These are phyloP conservation scores for Acrossocheilus fasciatus DNA, from an alignment of 2,797 vertebrate genomes.

Conservation along the genomic window DNA sequence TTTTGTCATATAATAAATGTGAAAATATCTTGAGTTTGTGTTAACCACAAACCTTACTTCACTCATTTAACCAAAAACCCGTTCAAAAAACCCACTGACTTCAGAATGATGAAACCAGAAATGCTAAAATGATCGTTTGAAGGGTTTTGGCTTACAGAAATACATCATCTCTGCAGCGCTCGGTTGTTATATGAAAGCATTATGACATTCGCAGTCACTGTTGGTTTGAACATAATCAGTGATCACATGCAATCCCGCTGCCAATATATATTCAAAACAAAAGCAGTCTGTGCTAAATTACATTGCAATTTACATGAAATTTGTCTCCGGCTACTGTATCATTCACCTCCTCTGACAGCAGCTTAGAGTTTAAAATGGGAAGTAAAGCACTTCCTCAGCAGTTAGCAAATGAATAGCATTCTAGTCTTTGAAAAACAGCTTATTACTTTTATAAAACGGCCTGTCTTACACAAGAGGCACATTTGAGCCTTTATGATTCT, in stretches of 20 bases:
- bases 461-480: conserved; percentile 14
- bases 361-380: not conserved
- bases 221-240: not conserved
- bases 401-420: conserved; percentile 5
- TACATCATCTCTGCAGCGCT: not conserved
- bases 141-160: not conserved
- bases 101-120: not conserved
- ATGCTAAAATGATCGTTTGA: not conserved
- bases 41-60: conserved; percentile 3
- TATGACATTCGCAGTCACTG: not conserved
- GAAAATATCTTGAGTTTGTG: not conserved
- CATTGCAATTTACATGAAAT: not conserved
- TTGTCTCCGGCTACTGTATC: not conserved
- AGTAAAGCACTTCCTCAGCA: not conserved
- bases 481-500: conserved; percentile 42
- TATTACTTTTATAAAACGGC: not conserved
- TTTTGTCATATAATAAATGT: not conserved
- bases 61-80: not conserved
- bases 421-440: not conserved
- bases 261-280: not conserved
- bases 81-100: not conserved
- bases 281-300: not conserved
- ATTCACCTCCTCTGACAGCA: not conserved
- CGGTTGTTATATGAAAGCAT: not conserved
- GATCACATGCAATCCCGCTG: not conserved